phyloP scores from a whole-genome alignment of 2,797 vertebrate genomes.

The Coranthus polyacanthus region DNA sequence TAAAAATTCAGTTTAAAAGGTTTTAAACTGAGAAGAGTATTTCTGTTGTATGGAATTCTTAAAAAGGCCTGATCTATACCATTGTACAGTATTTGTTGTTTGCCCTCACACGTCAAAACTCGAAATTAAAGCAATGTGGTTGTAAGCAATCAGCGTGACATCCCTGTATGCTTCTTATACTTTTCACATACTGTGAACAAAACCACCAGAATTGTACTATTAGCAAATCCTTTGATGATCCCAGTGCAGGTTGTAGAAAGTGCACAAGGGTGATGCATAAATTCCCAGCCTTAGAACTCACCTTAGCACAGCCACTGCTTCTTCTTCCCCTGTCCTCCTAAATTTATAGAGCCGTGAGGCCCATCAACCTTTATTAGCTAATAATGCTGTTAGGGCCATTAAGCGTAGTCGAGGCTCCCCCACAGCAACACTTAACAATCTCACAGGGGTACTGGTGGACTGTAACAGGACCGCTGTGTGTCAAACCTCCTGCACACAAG shows the following conservation, averaged over 20 bases:
- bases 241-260: constrained; percentile 3
- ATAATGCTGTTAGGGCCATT: constrained; percentile 80
- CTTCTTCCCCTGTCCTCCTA: constrained; percentile 50
- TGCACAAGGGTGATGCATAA: constrained; percentile 18
- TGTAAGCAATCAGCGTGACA: background rate
- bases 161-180: background rate
- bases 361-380: constrained; percentile 83
- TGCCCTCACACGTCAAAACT: too few species aligned
- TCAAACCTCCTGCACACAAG: constrained; percentile 52
- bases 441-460: constrained; percentile 53
- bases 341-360: constrained; percentile 70
- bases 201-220: background rate
- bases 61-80: too few species aligned
- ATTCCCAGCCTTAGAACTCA: constrained; percentile 35
- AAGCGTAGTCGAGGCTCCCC: constrained; percentile 66
- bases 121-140: too few species aligned
- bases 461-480: constrained; percentile 59
- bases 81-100: too few species aligned
- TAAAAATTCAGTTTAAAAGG: too few species aligned
- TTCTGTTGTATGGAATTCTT: too few species aligned
- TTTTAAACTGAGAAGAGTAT: too few species aligned
- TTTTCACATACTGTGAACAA: background rate
- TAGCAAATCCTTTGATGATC: constrained; percentile 5
- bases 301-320: constrained; percentile 31
- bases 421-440: constrained; percentile 71